Evolutionary conservation across 1,140 invertebrate species (phyloP), one percentile per base, ranked within the genome.

Genomic region (Sycophaga agraensis): DNA sequence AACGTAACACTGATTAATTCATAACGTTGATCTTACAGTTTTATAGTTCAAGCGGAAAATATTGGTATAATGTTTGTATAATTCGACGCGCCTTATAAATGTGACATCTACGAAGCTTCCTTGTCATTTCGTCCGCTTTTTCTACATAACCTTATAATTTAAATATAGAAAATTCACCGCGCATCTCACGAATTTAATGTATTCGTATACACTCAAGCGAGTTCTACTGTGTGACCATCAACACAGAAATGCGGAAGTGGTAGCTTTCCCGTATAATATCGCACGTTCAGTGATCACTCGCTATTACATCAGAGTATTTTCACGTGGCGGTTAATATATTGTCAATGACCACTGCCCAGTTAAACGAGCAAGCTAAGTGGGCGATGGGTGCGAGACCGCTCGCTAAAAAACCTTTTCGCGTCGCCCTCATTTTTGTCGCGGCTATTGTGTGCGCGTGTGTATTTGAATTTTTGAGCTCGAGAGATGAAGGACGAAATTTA

Each of bases 271-370:
- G n/a, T n/a, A n/a, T n/a, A n/a, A n/a, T n/a, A n/a, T n/a, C n/a
- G n/a, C n/a, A n/a, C n/a, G n/a, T n/a, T n/a, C n/a, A n/a, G n/a
- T n/a, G n/a, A n/a, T n/a, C n/a, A n/a, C n/a, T n/a, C n/a, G n/a
- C n/a, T n/a, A n/a, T n/a, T n/a, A n/a, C n/a, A n/a, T n/a, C n/a
- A n/a, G n/a, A n/a, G 21, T 46, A 24, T 46, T 46, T 46, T 45
- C 17, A 31, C 21, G 50, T 46, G 34, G 62, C 59, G 63, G 61
- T 37, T 60, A 59, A 55, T 64, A 69, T 71, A 71, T 71, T 71
- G 69, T 71, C 69, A 71, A 65, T 65, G 67, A 64, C 64, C 64
- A 64, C 59, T 46, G 42, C 37, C 14, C 37, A 4, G 24, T 53
- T 28, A 24, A n/a, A 26, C 21, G 59, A 60, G 59, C 49, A 60